Evolutionary conservation across 2,888 invertebrate species (phyloP), one percentile per base, ranked within the genome.

Genomic region (Boloria euphrosyne): DNA sequence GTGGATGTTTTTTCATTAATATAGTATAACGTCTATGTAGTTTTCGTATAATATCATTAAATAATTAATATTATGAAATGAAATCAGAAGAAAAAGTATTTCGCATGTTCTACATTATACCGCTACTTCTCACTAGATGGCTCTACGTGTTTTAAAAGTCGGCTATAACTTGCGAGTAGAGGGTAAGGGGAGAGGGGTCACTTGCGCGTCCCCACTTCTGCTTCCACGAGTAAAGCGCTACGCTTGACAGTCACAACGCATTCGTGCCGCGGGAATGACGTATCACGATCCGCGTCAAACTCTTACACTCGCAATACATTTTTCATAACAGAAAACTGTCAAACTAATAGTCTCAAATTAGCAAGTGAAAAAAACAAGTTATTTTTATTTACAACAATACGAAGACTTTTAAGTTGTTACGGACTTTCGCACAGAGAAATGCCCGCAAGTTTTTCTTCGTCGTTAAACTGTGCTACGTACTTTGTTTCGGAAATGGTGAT

Each of bases 401-500:
- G 73, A 78, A 83, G 80, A 86, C 82, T 80, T 73, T 70, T 71
- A 68, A 69, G 65, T 64, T 68, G 38, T 47, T 51, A 80, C 74
- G 87, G 86, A 90, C 86, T 80, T 83, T 79, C 83, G 88, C 89
- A 86, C 77, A 89, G 89, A 90, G 91, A 90, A 86, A 91, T 90
- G 89, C 77, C 87, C 85, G 78, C 82, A 85, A 89, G 85, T 89
- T 90, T 89, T 90, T 88, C 86, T 87, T 85, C 81, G 80, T 75
- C 78, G 78, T 80, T 83, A 77, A 77, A 89, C 85, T 87, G 87
- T 89, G 83, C 78, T 81, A 82, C 83, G 86, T 86, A 91, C 89
- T 90, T 91, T 90, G 90, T 90, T 91, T 90, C 89, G 90, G 91
- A 91, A 89, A 92, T 92, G 91, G 90, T 92, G 88, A 87, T 92